A percentile compares a stretch with the other conserved stretches of the same genome.
Conservation (phyloP, 2,888 invertebrate species). For the Drosophila neonasuta region DNA sequence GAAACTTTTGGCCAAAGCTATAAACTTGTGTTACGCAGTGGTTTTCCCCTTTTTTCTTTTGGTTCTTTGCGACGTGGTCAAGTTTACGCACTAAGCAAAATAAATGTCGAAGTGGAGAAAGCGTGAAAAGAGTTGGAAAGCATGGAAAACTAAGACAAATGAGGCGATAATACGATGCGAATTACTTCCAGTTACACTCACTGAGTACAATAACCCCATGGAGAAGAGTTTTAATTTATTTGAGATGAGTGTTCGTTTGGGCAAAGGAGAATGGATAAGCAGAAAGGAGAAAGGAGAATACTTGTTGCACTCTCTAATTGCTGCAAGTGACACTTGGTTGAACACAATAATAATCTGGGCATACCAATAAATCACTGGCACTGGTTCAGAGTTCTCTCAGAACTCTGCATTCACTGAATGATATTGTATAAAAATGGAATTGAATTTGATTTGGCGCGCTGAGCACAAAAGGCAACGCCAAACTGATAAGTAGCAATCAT, state of each 20-base stretch:
- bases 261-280: not conserved
- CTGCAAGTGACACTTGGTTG: slow-evolving; percentile 1
- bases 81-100: slow-evolving; percentile 66
- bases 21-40: slow-evolving; percentile 66
- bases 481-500: slow-evolving; percentile 58
- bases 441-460: slow-evolving; percentile 27
- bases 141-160: slow-evolving; percentile 69
- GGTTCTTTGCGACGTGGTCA: slow-evolving; percentile 46
- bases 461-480: slow-evolving; percentile 31
- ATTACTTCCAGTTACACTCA: slow-evolving; percentile 54
- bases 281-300: not conserved
- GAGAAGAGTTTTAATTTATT: slow-evolving; percentile 34
- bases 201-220: slow-evolving; percentile 26
- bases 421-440: slow-evolving; percentile 38
- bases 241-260: not conserved
- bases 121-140: slow-evolving; percentile 64
- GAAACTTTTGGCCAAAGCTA: slow-evolving; percentile 59
- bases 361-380: slow-evolving; percentile 31
- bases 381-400: not conserved
- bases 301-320: slow-evolving; percentile 45
- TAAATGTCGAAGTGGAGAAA: slow-evolving; percentile 68
- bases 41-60: slow-evolving; percentile 34
- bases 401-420: not conserved
- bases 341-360: slow-evolving; percentile 4
- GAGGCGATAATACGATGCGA: slow-evolving; percentile 64